Conservation (phyloP, 2,888 invertebrate species). For the Nematopogon swammerdamellus region DNA sequence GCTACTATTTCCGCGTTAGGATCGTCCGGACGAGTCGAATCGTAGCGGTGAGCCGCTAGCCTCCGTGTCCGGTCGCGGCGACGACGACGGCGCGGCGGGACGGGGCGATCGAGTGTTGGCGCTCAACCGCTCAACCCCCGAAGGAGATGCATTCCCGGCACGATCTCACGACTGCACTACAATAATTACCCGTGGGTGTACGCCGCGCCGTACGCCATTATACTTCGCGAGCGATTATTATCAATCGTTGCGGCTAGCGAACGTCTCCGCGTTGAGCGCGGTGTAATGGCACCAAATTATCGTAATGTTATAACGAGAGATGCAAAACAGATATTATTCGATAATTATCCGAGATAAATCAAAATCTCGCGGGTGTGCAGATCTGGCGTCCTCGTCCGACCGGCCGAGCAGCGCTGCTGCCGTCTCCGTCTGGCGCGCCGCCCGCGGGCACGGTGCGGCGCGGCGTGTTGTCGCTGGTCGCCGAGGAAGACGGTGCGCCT, state of each 20-base stretch:
- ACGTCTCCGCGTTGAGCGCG: slow-evolving; percentile 51
- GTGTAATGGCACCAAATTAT: slow-evolving; percentile 53
- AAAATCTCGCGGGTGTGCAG: slow-evolving; percentile 38
- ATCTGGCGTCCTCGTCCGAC: too few relatives aligned
- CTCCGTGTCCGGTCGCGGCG: neutral
- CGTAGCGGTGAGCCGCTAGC: neutral
- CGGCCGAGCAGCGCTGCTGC: too few relatives aligned
- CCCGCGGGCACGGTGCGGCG: slow-evolving; percentile 12
- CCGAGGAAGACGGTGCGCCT: slow-evolving; percentile 23
- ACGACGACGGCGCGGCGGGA: slow-evolving; percentile 18
- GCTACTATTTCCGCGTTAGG: too few relatives aligned
- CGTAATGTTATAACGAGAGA: slow-evolving; percentile 53
- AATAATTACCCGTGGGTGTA: slow-evolving; percentile 58
- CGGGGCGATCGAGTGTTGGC: too few relatives aligned
- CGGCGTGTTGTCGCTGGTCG: slow-evolving; percentile 7
- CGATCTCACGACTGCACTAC: slow-evolving; percentile 57
- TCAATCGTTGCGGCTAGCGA: slow-evolving; percentile 48
- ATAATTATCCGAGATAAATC: slow-evolving; percentile 54
- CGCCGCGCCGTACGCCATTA: slow-evolving; percentile 57
- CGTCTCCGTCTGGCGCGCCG: slow-evolving; percentile 22
- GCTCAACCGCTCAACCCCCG: slow-evolving; percentile 53
- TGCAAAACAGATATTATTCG: slow-evolving; percentile 52
- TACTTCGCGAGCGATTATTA: slow-evolving; percentile 56
- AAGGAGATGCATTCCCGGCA: slow-evolving; percentile 56
- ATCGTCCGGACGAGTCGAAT: too few relatives aligned